phyloP scores from a whole-genome alignment of 2,113 vertebrate genomes.

The Atherinomorus stipes region DNA sequence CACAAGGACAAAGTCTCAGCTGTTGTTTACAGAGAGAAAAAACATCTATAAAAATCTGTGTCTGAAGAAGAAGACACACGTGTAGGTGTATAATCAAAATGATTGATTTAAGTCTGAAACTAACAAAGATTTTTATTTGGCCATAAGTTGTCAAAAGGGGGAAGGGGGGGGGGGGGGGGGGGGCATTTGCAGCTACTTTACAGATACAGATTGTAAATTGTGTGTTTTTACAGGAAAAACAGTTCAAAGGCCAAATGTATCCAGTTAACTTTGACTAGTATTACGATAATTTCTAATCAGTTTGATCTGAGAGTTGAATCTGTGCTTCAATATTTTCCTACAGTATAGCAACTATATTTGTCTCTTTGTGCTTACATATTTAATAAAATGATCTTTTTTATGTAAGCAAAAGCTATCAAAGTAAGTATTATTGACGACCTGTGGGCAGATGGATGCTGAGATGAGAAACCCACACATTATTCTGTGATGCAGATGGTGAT shows the following conservation, averaged over 20 bases:
- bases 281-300: too few species aligned
- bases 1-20: neutral
- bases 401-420: neutral
- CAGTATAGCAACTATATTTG: too few species aligned
- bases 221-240: neutral
- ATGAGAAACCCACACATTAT: neutral
- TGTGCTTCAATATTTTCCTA: too few species aligned
- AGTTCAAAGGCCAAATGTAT: neutral
- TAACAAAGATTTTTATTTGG: neutral
- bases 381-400: constrained; percentile 6
- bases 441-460: constrained; percentile 13
- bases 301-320: too few species aligned
- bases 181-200: too few species aligned
- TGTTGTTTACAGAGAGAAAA: neutral
- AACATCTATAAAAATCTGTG: neutral
- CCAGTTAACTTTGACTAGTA: too few species aligned
- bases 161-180: too few species aligned
- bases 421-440: constrained; percentile 12
- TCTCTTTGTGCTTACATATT: neutral
- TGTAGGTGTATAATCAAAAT: neutral
- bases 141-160: neutral
- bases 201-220: too few species aligned
- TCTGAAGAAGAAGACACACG: neutral
- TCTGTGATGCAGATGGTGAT: neutral
- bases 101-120: neutral